Percentiles rank a stretch among this genome's conserved stretches.
phyloP scores from a whole-genome alignment of 2,113 vertebrate species.

The Poeciliopsis turrubarensis region DNA sequence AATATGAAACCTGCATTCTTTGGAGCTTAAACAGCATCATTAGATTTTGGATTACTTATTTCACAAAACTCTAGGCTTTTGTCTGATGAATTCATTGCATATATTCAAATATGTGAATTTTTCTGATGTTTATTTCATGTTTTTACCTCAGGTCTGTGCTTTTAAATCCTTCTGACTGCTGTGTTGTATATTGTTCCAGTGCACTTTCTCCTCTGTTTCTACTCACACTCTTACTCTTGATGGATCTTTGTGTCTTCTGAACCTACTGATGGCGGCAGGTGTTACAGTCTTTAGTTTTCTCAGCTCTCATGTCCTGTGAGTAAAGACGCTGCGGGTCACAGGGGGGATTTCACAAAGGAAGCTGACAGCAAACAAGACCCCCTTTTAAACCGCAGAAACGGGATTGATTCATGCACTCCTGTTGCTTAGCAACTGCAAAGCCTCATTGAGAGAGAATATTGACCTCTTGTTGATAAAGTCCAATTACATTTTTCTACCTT shows the following conservation, averaged over 20 bases:
- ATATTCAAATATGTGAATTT: neutral
- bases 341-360: conserved; percentile 52
- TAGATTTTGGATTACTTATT: neutral
- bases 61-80: neutral
- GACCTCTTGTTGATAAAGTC: conserved; percentile 77
- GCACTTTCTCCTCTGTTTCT: neutral
- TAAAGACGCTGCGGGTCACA: conserved; percentile 35
- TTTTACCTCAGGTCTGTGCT: neutral
- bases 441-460: conserved; percentile 70
- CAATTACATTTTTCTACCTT: conserved; percentile 64
- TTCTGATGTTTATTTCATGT: neutral
- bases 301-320: conserved; percentile 33
- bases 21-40: neutral
- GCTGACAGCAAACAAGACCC: conserved; percentile 62
- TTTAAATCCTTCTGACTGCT: neutral
- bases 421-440: conserved; percentile 78
- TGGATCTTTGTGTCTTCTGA: conserved; percentile 12
- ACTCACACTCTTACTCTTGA: neutral
- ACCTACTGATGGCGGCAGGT: conserved; percentile 2
- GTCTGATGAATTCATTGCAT: neutral
- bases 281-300: conserved; percentile 25
- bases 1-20: neutral
- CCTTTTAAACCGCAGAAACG: conserved; percentile 68
- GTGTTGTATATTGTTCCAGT: neutral
- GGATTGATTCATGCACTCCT: conserved; percentile 70